Conservation (phyloP, 2,113 vertebrate genomes). For the Ursus arctos region DNA sequence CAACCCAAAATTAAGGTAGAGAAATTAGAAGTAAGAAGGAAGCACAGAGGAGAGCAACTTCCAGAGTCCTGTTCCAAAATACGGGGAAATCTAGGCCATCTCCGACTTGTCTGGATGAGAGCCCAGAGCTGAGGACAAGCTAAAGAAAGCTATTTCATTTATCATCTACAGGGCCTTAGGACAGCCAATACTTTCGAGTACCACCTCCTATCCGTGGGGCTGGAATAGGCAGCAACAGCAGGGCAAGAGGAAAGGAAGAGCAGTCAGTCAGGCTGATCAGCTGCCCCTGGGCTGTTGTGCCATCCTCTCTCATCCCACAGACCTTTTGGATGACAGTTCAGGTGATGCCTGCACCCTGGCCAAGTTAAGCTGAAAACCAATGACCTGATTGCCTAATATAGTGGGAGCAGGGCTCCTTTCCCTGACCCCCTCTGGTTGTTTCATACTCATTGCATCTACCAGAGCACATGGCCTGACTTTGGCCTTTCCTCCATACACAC, state of each 20-base stretch:
- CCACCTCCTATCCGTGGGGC: too few relatives aligned
- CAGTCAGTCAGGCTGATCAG: background rate
- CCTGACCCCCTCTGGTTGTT: background rate
- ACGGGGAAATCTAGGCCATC: background rate
- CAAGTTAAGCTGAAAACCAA: background rate
- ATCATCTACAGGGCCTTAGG: fast-evolving
- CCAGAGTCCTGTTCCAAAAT: background rate
- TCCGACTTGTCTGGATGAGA: background rate
- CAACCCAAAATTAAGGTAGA: background rate
- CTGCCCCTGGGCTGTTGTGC: background rate
- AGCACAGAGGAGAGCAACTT: background rate
- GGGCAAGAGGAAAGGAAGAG: background rate
- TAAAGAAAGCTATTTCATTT: background rate
- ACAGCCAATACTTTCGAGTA: background rate
- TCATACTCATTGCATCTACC: background rate
- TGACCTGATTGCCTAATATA: background rate
- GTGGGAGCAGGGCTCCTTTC: background rate
- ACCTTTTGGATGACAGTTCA: background rate
- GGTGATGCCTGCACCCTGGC: background rate
- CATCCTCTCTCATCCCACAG: background rate
- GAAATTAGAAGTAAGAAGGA: background rate
- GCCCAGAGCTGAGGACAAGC: background rate
- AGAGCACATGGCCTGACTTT: background rate
- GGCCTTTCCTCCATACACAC: background rate
- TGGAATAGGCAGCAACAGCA: background rate